phyloP scores from a whole-genome alignment of 2,113 vertebrate species.

The Myrmophylax atrothorax region DNA sequence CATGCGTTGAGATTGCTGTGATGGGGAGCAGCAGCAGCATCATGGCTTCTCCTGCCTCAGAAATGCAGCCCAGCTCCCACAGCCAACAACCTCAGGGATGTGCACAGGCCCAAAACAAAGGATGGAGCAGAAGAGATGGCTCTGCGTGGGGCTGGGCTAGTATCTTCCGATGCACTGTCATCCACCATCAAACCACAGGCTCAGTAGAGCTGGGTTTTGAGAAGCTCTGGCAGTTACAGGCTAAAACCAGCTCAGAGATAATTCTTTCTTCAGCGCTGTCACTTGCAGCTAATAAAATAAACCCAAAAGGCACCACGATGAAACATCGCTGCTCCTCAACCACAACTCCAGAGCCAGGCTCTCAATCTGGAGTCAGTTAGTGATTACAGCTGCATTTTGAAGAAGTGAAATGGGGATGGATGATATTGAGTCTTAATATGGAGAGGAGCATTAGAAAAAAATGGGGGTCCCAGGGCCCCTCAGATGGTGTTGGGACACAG shows the following conservation, averaged over 20 bases:
- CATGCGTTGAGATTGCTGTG: background rate
- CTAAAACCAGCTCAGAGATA: conserved; percentile 15
- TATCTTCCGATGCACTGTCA: conserved; percentile 65
- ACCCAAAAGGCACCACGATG: background rate
- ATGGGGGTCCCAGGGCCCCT: background rate
- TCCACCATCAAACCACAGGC: background rate
- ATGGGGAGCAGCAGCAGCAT: background rate
- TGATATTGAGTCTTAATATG: background rate
- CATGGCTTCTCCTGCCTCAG: background rate
- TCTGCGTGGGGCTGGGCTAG: background rate
- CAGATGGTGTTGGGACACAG: background rate
- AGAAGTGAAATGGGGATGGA: background rate
- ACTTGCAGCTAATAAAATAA: conserved; percentile 31
- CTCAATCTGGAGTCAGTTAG: conserved; percentile 3
- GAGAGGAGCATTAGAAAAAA: background rate
- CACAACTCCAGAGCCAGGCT: background rate
- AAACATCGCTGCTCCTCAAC: background rate
- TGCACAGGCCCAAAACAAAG: background rate
- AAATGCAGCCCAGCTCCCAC: background rate
- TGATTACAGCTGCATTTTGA: background rate
- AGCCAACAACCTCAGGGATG: background rate
- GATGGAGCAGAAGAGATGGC: conserved; percentile 18
- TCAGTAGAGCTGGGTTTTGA: background rate
- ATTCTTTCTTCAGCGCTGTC: conserved; percentile 19
- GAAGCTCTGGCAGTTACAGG: background rate